These are phyloP conservation scores for Monodelphis domestica DNA, from an alignment of 2,797 vertebrate genomes.

Conservation along the genomic window DNA sequence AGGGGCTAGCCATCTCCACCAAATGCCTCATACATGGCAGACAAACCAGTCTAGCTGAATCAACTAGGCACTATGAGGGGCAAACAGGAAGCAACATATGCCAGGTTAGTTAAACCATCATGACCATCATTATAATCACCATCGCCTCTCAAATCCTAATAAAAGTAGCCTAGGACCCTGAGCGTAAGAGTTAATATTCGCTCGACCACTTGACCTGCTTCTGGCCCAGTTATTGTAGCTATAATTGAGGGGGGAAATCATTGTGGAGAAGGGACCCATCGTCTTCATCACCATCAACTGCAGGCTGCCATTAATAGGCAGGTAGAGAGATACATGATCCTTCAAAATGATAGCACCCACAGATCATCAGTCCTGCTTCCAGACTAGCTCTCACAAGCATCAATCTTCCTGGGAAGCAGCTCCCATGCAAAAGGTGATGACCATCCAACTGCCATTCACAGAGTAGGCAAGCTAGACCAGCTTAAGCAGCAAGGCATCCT, in stretches of 20 bases:
- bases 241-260: neutral
- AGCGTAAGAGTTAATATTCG: neutral
- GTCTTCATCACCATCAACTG: neutral
- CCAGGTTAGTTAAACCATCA: neutral
- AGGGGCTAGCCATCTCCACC: neutral
- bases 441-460: neutral
- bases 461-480: neutral
- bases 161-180: neutral
- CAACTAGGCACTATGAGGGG: neutral
- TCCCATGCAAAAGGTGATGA: neutral
- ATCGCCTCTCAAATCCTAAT: neutral
- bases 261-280: neutral
- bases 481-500: neutral
- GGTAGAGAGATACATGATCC: too few species aligned
- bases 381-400: neutral
- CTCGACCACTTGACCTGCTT: neutral
- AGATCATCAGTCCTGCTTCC: neutral
- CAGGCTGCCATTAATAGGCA: neutral
- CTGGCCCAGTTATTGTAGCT: neutral
- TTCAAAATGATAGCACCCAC: neutral
- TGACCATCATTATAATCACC: neutral
- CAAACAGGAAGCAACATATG: neutral
- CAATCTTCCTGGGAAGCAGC: neutral
- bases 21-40: too few species aligned
- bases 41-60: neutral